phyloP scores from a whole-genome alignment of 2,888 invertebrate species.

The Calliopum simillimum region DNA sequence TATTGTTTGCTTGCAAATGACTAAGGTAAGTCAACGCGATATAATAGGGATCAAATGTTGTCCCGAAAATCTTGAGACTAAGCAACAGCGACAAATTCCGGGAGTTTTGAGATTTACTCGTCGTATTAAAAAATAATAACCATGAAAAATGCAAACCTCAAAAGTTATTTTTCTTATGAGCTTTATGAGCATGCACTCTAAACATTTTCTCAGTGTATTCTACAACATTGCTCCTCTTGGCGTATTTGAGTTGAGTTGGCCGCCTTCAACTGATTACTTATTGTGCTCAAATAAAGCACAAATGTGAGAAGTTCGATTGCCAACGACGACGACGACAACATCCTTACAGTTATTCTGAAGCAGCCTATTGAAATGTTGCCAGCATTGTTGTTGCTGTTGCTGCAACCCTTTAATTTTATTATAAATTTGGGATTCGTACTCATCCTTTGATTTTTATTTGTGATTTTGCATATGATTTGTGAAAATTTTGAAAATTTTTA shows the following conservation, averaged over 20 bases:
- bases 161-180: too few relatives aligned
- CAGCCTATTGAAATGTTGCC: slow-evolving; percentile 27
- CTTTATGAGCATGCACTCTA: too few relatives aligned
- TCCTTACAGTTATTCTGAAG: slow-evolving; percentile 1
- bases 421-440: slow-evolving; percentile 14
- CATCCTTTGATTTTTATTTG: background rate
- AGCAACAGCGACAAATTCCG: too few relatives aligned
- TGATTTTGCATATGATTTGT: slow-evolving; percentile 37
- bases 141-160: too few relatives aligned
- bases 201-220: too few relatives aligned
- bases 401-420: slow-evolving; percentile 35
- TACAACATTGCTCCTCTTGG: background rate
- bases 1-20: too few relatives aligned
- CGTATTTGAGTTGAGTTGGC: slow-evolving; percentile 4
- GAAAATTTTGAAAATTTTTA: slow-evolving; percentile 34
- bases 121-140: too few relatives aligned
- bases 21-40: too few relatives aligned
- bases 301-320: slow-evolving; percentile 39
- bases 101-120: too few relatives aligned
- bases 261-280: slow-evolving; percentile 38
- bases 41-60: too few relatives aligned
- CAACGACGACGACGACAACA: slow-evolving; percentile 21
- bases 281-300: slow-evolving; percentile 34
- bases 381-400: background rate
- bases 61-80: too few relatives aligned